Evolutionary conservation across 2,888 invertebrate species (phyloP), one percentile per base, ranked within the genome.

Genomic region (Eurytoma californica): DNA sequence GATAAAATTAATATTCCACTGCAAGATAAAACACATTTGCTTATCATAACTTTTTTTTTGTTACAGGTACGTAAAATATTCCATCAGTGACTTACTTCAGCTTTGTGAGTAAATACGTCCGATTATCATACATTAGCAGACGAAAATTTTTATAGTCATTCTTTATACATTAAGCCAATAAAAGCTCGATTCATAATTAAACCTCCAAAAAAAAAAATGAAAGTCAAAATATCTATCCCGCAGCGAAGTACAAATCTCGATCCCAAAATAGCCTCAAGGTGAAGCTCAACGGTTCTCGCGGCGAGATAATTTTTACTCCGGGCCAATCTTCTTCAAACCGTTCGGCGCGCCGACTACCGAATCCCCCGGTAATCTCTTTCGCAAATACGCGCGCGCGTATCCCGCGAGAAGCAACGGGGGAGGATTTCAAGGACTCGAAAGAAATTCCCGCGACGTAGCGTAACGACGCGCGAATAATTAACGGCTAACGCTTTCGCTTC

Each of bases 391-490:
- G 28, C 28, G 24, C 51, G 7, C 39, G 39, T 9, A 39, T 9
- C 9, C 47, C 30, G 49, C 18, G 9, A 9, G 1, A 39, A 39
- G 39, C 20, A 20, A n/a, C 24, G 73, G 51, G 68, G 61, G 80
- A 18, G 30, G 57, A 57, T 57, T 73, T 74, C 72, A 77, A 77
- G 80, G 72, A 61, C 77, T 68, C 65, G 39, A 39, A 39, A 58
- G 47, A 72, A 57, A 39, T 57, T 18, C 30, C 51, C 30, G 14
- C 51, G 53, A 20, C 49, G 24, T 28, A 7, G 4, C n/a, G 4
- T 39, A 53, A 39, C 30, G 20, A 20, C 60, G 53, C 68, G 47
- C 53, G 72, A 76, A 75, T 80, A 76, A 80, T 80, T 80, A 80
- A 80, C 72, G 60, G 51, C 68, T 18, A 18, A 39, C 39, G 39